Conservation (phyloP, 2,797 vertebrate species). For the Helarctos malayanus region DNA sequence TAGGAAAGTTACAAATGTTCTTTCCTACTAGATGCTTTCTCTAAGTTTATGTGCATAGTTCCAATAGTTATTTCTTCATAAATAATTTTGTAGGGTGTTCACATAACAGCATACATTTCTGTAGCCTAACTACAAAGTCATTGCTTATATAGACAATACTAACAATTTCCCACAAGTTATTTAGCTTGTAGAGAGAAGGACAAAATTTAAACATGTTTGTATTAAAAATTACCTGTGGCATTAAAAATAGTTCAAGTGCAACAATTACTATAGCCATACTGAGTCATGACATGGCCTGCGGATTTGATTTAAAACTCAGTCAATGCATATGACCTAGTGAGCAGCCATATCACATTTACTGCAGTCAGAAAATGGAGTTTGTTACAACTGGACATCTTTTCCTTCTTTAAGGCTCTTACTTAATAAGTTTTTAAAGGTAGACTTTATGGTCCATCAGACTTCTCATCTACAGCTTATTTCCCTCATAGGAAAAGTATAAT, state of each 20-base stretch:
- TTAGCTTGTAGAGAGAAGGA: not conserved
- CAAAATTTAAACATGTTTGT: not conserved
- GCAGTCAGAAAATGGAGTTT: slow-evolving; percentile 60
- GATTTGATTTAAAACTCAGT: slow-evolving; percentile 67
- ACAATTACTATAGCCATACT: slow-evolving; percentile 53
- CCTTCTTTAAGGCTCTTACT: slow-evolving; percentile 61
- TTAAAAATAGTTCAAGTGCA: not conserved
- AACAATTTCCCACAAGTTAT: not conserved
- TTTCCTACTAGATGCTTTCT: not conserved
- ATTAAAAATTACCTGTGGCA: slow-evolving; percentile 41
- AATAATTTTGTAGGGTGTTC: not conserved
- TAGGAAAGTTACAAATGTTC: slow-evolving; percentile 4
- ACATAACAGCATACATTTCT: not conserved
- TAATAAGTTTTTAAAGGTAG: slow-evolving; percentile 37
- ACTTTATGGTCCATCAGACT: not conserved
- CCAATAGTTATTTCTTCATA: slow-evolving; percentile 39
- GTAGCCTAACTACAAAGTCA: not conserved
- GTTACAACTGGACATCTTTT: slow-evolving; percentile 62
- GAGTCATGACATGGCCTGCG: not conserved
- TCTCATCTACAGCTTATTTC: slow-evolving; percentile 28
- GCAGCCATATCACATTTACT: not conserved
- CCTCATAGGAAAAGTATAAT: slow-evolving; percentile 36
- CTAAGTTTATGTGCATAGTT: slow-evolving; percentile 40
- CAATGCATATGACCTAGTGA: slow-evolving; percentile 63
- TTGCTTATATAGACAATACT: not conserved